phyloP scores from a whole-genome alignment of 2,888 invertebrate species.

The Tholera decimalis region DNA sequence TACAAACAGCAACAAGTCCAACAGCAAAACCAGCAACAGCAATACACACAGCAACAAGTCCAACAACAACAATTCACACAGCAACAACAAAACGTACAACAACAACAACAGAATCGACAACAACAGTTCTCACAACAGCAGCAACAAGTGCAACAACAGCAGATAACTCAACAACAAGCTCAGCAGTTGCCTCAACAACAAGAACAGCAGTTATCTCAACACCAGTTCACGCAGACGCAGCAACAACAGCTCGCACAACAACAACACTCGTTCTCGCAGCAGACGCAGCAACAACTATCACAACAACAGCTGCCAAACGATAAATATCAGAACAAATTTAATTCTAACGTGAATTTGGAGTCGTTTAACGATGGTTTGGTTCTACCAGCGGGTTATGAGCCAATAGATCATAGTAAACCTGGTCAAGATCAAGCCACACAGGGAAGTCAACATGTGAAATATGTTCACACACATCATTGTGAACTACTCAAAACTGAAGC shows the following conservation, averaged over 20 bases:
- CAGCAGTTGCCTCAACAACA: conserved; percentile 34
- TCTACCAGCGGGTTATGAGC: conserved; percentile 86
- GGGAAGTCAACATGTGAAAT: conserved; percentile 71
- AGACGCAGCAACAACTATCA: conserved; percentile 31
- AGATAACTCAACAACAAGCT: conserved; percentile 15
- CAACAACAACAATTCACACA: conserved; percentile 10
- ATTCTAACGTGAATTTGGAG: conserved; percentile 58
- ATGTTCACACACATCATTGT: conserved; percentile 76
- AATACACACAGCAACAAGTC: conserved; percentile 3
- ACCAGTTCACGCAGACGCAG: conserved; percentile 36
- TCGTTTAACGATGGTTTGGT: conserved; percentile 77
- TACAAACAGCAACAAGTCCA: conserved; percentile 24
- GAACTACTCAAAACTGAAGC: conserved; percentile 86
- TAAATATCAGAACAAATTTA: conserved; percentile 46
- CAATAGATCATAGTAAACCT: conserved; percentile 78
- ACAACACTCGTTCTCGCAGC: conserved; percentile 35
- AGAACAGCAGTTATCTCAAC: conserved; percentile 24
- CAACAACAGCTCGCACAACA: conserved; percentile 37
- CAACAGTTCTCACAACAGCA: conserved; percentile 30
- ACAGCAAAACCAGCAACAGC: conserved; percentile 22
- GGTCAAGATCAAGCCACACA: conserved; percentile 78
- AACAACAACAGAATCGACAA: conserved; percentile 27
- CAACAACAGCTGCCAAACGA: conserved; percentile 55
- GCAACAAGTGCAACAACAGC: conserved; percentile 35
- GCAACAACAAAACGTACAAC: conserved; percentile 27